Percentiles rank a stretch among this genome's conserved stretches.
Conservation (phyloP, 2,888 invertebrate species). For the Caenorhabditis imperialis region DNA sequence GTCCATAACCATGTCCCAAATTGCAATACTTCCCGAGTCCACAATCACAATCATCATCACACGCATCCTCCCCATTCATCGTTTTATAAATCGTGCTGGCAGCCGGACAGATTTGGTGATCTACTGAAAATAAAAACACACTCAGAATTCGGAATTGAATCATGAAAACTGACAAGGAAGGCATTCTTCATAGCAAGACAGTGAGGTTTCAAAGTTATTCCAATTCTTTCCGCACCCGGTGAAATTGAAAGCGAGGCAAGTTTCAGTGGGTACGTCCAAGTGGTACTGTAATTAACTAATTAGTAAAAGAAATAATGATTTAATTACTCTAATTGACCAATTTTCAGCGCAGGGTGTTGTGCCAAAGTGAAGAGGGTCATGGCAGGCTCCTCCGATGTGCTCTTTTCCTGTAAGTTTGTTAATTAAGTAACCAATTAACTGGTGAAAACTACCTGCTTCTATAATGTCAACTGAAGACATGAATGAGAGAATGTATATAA, state of each 20-base stretch:
- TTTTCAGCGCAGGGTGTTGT: slow-evolving; percentile 18
- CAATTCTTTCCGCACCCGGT: slow-evolving; percentile 56
- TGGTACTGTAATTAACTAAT: slow-evolving; percentile 32
- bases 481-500: too few species aligned
- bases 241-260: slow-evolving; percentile 57
- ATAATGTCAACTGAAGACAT: too few species aligned
- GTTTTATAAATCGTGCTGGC: slow-evolving; percentile 27
- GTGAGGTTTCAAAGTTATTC: slow-evolving; percentile 47
- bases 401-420: slow-evolving; percentile 27
- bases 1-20: slow-evolving; percentile 20
- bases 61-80: background rate
- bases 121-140: slow-evolving; percentile 17
- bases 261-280: slow-evolving; percentile 56
- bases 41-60: slow-evolving; percentile 34
- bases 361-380: slow-evolving; percentile 29
- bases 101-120: slow-evolving; percentile 45
- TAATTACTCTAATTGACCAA: slow-evolving; percentile 27
- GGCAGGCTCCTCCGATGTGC: slow-evolving; percentile 39
- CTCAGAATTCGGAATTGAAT: background rate
- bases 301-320: background rate
- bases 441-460: too few species aligned
- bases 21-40: slow-evolving; percentile 31
- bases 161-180: slow-evolving; percentile 39
- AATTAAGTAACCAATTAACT: too few species aligned
- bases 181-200: slow-evolving; percentile 47